Percentiles rank a stretch among this genome's conserved stretches.
Evolutionary conservation across 2,113 vertebrate genomes (phyloP).

Genomic region (Pituophis catenifer): DNA sequence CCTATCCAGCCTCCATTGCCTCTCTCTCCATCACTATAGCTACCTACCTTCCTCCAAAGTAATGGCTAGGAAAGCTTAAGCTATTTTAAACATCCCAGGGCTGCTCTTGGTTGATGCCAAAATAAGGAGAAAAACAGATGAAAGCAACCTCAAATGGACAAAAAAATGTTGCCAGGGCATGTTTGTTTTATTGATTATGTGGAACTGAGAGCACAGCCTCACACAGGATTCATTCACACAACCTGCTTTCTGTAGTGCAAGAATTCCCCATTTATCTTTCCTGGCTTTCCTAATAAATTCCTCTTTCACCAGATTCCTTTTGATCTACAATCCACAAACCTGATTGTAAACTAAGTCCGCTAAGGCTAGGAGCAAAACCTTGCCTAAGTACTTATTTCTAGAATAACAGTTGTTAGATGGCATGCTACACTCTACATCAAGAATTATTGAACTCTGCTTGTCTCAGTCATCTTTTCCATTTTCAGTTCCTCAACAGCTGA

Average conservation of each 20-base stretch:
- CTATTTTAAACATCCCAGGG: too few species aligned
- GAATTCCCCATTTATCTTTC: not conserved
- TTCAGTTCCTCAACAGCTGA: not conserved
- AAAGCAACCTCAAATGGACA: not conserved
- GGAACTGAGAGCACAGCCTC: not conserved
- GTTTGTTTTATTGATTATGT: not conserved
- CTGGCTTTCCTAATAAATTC: not conserved
- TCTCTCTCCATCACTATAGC: too few species aligned
- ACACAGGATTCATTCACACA: not conserved
- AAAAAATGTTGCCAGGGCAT: not conserved
- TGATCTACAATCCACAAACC: not conserved
- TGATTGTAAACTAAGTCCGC: not conserved
- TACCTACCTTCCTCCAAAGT: too few species aligned
- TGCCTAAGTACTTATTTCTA: not conserved
- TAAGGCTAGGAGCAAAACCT: not conserved
- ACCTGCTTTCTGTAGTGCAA: not conserved
- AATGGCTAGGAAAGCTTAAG: too few species aligned
- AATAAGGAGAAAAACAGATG: too few species aligned
- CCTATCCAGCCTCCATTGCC: too few species aligned
- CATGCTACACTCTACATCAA: not conserved
- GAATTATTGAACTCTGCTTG: not conserved
- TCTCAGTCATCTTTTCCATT: not conserved
- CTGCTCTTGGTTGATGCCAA: too few species aligned
- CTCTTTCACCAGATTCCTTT: not conserved
- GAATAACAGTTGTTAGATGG: not conserved